Percentiles rank a stretch among this genome's conserved stretches.
Conservation (phyloP, 2,797 vertebrate species). For the Carduelis carduelis region DNA sequence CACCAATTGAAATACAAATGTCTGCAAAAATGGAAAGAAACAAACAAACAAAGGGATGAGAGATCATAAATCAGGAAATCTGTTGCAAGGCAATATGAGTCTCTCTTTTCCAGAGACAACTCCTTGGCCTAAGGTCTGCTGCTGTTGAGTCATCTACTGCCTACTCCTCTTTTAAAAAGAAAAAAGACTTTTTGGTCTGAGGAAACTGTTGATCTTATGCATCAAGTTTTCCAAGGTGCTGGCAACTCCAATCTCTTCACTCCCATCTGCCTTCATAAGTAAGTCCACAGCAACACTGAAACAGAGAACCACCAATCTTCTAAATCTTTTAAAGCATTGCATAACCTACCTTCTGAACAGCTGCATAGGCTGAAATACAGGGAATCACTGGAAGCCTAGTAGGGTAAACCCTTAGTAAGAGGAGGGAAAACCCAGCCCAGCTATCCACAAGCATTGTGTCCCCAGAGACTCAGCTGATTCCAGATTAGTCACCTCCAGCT, state of each 20-base stretch:
- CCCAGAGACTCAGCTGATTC: background rate
- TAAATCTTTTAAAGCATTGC: background rate
- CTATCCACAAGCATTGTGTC: background rate
- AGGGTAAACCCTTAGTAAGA: background rate
- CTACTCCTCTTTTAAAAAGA: background rate
- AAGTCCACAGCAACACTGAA: background rate
- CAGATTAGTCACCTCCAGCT: background rate
- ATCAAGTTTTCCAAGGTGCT: slow-evolving; percentile 18
- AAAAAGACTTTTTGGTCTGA: background rate
- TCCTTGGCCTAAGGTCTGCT: slow-evolving; percentile 13
- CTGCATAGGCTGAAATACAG: background rate
- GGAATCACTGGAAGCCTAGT: background rate
- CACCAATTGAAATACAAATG: slow-evolving; percentile 49
- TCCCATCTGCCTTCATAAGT: background rate
- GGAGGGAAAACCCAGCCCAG: background rate
- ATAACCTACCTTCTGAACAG: slow-evolving; percentile 24
- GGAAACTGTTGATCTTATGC: background rate
- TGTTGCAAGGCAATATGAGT: slow-evolving; percentile 61
- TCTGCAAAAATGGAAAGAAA: slow-evolving; percentile 58
- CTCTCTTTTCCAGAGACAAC: slow-evolving; percentile 13
- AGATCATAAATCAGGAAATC: slow-evolving; percentile 71
- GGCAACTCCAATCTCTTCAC: slow-evolving; percentile 10
- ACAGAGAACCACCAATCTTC: background rate
- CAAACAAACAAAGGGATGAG: slow-evolving; percentile 54
- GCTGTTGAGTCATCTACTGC: slow-evolving; percentile 19